Conservation (phyloP, 1,140 invertebrate species). For the Cecropterus lyciades region DNA sequence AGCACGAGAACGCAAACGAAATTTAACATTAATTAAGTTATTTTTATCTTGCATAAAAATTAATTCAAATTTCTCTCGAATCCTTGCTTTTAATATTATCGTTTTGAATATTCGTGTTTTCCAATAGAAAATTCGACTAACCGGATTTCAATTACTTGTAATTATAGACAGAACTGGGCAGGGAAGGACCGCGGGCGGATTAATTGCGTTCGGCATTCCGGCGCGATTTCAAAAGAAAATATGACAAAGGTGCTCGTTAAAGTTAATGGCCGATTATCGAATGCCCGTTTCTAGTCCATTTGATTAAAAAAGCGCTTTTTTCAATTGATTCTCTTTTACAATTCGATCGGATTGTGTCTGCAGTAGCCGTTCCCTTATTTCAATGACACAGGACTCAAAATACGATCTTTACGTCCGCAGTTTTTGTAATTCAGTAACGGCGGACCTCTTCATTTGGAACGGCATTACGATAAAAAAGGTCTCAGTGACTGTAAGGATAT, state of each 20-base stretch:
- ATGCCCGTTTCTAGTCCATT: constrained; percentile 63
- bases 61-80: not conserved
- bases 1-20: too few relatives aligned
- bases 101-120: not conserved
- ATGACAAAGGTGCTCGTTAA: constrained; percentile 75
- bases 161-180: constrained; percentile 47
- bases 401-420: not conserved
- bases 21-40: too few relatives aligned
- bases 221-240: constrained; percentile 65
- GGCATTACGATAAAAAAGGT: constrained; percentile 59
- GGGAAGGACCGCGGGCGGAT: constrained; percentile 42
- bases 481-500: constrained; percentile 47
- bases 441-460: constrained; percentile 56
- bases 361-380: constrained; percentile 22
- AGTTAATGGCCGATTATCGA: constrained; percentile 66
- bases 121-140: constrained; percentile 15
- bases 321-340: constrained; percentile 68
- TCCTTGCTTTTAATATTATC: not conserved
- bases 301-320: constrained; percentile 68
- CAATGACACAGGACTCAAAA: constrained; percentile 8
- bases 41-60: not conserved
- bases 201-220: constrained; percentile 64
- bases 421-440: constrained; percentile 33
- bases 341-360: constrained; percentile 43
- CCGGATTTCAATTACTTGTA: constrained; percentile 47